Conservation (phyloP, 2,888 invertebrate genomes). For the Drosophila neotestacea region DNA sequence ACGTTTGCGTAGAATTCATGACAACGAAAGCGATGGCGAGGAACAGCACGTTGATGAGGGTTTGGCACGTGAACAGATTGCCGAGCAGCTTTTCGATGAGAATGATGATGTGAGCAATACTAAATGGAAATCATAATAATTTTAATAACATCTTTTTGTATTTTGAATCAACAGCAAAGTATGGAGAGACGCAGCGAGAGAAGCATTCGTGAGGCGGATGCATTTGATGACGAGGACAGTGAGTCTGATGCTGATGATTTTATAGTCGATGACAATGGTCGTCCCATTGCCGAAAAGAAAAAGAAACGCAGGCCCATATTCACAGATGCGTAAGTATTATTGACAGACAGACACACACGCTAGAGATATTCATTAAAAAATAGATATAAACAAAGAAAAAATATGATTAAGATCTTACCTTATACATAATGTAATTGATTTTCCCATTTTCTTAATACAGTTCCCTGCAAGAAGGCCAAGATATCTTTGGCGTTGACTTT, state of each 20-base stretch:
- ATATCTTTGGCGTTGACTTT: slow-evolving; percentile 99
- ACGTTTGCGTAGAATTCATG: slow-evolving; percentile 92
- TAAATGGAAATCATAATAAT: no score
- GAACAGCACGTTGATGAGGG: slow-evolving; percentile 91
- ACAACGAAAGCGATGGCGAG: slow-evolving; percentile 96
- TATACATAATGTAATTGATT: not conserved
- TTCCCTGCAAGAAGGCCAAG: slow-evolving; percentile 98
- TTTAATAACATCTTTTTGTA: no score
- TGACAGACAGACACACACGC: no score
- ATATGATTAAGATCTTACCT: not conserved
- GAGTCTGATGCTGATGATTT: slow-evolving; percentile 97
- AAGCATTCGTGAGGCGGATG: slow-evolving; percentile 87
- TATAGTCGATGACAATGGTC: slow-evolving; percentile 98
- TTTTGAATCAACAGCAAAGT: slow-evolving; percentile 86
- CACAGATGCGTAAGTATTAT: slow-evolving; percentile 91
- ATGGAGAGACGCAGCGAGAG: slow-evolving; percentile 91
- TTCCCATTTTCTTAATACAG: slow-evolving; percentile 83
- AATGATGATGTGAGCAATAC: slow-evolving; percentile 90
- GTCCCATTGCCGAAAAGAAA: slow-evolving; percentile 93
- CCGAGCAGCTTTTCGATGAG: slow-evolving; percentile 94
- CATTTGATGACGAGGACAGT: slow-evolving; percentile 90
- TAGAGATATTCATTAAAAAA: no score
- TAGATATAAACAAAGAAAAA: no score
- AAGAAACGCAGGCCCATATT: slow-evolving; percentile 93
- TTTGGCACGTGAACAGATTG: slow-evolving; percentile 94